Base-by-base conservation (phyloP, 2,888 invertebrate genomes). In the Drosophila nr. perissopoda region DNA sequence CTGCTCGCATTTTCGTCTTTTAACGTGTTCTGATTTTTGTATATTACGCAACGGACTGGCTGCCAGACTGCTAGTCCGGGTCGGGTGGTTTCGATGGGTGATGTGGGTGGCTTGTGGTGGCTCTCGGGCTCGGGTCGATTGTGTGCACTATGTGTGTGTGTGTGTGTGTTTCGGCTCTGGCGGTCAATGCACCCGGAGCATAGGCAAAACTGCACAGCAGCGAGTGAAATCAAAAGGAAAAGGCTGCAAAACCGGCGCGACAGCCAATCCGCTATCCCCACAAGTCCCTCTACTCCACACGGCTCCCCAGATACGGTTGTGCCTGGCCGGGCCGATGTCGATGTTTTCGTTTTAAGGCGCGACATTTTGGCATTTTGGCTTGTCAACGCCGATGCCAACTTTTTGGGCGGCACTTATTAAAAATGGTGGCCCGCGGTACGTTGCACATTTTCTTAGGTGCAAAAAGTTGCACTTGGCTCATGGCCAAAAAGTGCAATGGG, bases 321-420 rank as follows among this genome's bases (percentile, higher is more conserved):
- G 38, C 38, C 49, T 10, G 40, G 38, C 18, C 38, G 62, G 53
- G 38, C 11, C 63, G 46, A 77, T 70, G 76, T 67, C 73, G 76
- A 77, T 83, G 83, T 86, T 83, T 85, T 88, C 88, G 65, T 81
- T 80, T 83, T 71, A 81, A 86, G 83, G 83, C 83, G 87, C 87
- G 72, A 64, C 78, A 76, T 85, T 82, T 85, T 85, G 61, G 82
- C 73, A 77, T 76, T 76, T 77, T 57, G 86, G 77, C 83, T 86
- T 83, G 89, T 83, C 89, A 83, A 86, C 86, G 79, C 49, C 54
- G 49, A 34, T 56, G 70, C 57, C 65, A 76, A 75, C 67, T 79
- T 79, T 81, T 73, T 68, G 64, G 69, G 56, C 36, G 25, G 73
- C 64, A 70, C 82, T 79, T 79, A 77, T 81, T 79, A 81, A 79